phyloP scores from a whole-genome alignment of 1,140 invertebrate species.

The Orussus abietinus region DNA sequence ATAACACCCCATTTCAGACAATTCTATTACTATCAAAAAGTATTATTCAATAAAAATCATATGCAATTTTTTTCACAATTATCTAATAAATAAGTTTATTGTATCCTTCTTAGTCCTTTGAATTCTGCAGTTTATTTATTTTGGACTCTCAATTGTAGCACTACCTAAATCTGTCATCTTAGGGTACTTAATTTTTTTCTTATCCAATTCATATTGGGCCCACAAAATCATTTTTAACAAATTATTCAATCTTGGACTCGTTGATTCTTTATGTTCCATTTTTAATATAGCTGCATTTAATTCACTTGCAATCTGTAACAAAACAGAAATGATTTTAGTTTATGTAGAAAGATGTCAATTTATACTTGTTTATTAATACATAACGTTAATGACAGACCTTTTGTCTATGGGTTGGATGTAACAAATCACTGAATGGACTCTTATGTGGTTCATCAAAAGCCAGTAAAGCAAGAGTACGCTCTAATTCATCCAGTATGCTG shows the following conservation, averaged over 20 bases:
- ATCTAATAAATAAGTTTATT: constrained; percentile 4
- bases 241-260: constrained; percentile 85
- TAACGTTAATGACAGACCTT: too few relatives aligned
- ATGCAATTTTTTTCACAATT: too few relatives aligned
- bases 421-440: constrained; percentile 91
- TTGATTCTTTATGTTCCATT: constrained; percentile 84
- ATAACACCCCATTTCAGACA: too few relatives aligned
- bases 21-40: too few relatives aligned
- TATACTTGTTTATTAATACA: constrained; percentile 5
- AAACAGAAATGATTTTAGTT: constrained; percentile 19
- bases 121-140: constrained; percentile 59
- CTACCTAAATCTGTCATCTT: constrained; percentile 87
- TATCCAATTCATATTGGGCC: constrained; percentile 93
- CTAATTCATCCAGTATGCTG: constrained; percentile 69
- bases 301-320: constrained; percentile 87
- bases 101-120: constrained; percentile 8
- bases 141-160: constrained; percentile 73
- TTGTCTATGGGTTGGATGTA: constrained; percentile 89
- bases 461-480: constrained; percentile 86
- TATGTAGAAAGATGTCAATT: constrained; percentile 18
- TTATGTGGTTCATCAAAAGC: constrained; percentile 95
- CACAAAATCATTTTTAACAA: constrained; percentile 90
- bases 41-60: too few relatives aligned
- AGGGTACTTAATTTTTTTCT: constrained; percentile 88
- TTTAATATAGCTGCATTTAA: constrained; percentile 93